A percentile compares a stretch with the other conserved stretches of the same genome.
phyloP scores from a whole-genome alignment of 64 coral and sea anemone species.

The Montipora capricornis region DNA sequence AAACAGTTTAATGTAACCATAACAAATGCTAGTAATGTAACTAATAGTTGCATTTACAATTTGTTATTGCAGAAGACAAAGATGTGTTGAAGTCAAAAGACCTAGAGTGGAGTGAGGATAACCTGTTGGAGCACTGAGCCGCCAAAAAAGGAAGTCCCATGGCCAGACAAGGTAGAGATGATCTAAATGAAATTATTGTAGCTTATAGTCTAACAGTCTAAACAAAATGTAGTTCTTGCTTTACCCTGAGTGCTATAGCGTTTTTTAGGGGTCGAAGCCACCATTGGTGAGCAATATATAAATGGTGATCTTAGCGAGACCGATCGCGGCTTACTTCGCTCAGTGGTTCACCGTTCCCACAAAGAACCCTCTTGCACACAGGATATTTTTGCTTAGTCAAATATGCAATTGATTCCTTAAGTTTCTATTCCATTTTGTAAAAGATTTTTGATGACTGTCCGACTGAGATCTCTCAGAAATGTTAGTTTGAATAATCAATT shows the following conservation, averaged over 20 bases:
- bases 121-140: background rate
- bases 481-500: too few relatives aligned
- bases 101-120: background rate
- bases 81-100: background rate
- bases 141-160: background rate
- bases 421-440: background rate
- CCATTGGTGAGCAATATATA: too few relatives aligned
- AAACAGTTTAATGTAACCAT: background rate
- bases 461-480: background rate
- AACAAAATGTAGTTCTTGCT: background rate
- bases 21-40: background rate
- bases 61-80: background rate
- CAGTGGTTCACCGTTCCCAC: too few relatives aligned
- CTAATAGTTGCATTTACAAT: background rate
- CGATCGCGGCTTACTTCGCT: too few relatives aligned
- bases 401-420: too few relatives aligned
- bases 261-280: too few relatives aligned
- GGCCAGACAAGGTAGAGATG: background rate
- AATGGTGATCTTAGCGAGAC: too few relatives aligned
- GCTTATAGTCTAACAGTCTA: background rate
- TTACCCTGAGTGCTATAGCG: too few relatives aligned
- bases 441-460: background rate
- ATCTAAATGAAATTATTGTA: background rate
- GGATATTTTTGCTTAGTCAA: too few relatives aligned
- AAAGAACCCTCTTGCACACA: too few relatives aligned